Percentiles rank a stretch among this genome's conserved stretches.
These are phyloP conservation scores for Lamellibrachia satsuma DNA, from an alignment of 2,888 invertebrate species.

Conservation along the genomic window DNA sequence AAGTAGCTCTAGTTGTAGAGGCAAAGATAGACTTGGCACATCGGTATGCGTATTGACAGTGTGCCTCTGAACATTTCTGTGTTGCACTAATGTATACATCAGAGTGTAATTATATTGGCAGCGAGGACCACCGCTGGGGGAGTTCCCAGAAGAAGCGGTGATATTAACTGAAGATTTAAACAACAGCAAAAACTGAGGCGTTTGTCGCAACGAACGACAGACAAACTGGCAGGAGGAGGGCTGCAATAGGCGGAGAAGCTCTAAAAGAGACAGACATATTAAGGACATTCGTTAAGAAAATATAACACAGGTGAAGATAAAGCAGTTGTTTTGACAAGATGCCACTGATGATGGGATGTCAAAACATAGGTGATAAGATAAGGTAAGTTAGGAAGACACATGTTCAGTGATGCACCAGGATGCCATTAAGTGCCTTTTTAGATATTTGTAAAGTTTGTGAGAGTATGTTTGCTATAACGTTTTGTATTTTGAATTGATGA, in stretches of 20 bases:
- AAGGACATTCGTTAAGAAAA: neutral
- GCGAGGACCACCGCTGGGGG: neutral
- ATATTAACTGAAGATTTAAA: neutral
- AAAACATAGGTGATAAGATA: neutral
- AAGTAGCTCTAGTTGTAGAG: too few species aligned
- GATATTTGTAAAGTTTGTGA: neutral
- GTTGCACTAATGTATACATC: neutral
- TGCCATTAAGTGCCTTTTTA: neutral
- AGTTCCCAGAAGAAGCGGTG: slow-evolving; percentile 7
- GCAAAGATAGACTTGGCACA: too few species aligned
- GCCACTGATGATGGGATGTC: too few species aligned
- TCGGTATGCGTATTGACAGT: too few species aligned
- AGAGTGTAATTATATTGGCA: neutral
- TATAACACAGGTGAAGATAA: too few species aligned
- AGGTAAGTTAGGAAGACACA: neutral
- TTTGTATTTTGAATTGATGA: too few species aligned
- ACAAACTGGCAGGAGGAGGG: neutral
- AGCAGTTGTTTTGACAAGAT: too few species aligned
- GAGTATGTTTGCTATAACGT: neutral
- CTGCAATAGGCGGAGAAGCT: neutral
- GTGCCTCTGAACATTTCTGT: neutral
- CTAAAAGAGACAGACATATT: slow-evolving; percentile 7
- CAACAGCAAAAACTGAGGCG: neutral
- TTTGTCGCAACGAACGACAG: neutral
- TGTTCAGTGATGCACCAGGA: neutral